A percentile compares a stretch with the other conserved stretches of the same genome.
Evolutionary conservation across 2,113 vertebrate species (phyloP).

Genomic region (Gavia stellata): DNA sequence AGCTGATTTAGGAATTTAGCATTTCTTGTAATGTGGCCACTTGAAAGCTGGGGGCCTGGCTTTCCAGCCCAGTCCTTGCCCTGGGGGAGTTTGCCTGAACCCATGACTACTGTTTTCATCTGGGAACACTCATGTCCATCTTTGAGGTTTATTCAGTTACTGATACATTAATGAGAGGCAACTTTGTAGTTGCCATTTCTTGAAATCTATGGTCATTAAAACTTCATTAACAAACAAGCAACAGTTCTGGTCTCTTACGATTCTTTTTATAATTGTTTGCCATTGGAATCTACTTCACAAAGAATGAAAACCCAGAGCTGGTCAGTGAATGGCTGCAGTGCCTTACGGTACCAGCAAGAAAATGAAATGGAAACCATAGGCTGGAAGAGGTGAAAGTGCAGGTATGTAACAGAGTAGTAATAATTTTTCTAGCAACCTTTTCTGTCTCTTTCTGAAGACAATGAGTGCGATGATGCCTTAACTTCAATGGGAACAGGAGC

Average conservation of each 20-base stretch:
- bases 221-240: background rate
- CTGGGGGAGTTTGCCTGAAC: background rate
- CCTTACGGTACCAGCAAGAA: background rate
- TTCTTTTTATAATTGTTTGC: background rate
- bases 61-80: background rate
- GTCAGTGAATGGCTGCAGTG: background rate
- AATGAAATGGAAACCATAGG: background rate
- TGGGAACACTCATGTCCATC: background rate
- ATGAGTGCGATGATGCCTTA: background rate
- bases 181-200: background rate
- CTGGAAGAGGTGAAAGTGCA: background rate
- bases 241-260: background rate
- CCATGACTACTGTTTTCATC: background rate
- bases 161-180: background rate
- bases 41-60: background rate
- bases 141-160: background rate
- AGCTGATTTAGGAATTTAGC: background rate
- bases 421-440: background rate
- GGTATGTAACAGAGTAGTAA: background rate
- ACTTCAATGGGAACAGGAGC: background rate
- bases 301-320: background rate
- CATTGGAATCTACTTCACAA: background rate
- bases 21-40: background rate
- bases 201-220: background rate
- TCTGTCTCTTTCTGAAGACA: background rate